Percentiles rank a stretch among this genome's conserved stretches.
These are phyloP conservation scores for Agapetus fuscipes DNA, from an alignment of 2,888 invertebrate genomes.

Conservation along the genomic window DNA sequence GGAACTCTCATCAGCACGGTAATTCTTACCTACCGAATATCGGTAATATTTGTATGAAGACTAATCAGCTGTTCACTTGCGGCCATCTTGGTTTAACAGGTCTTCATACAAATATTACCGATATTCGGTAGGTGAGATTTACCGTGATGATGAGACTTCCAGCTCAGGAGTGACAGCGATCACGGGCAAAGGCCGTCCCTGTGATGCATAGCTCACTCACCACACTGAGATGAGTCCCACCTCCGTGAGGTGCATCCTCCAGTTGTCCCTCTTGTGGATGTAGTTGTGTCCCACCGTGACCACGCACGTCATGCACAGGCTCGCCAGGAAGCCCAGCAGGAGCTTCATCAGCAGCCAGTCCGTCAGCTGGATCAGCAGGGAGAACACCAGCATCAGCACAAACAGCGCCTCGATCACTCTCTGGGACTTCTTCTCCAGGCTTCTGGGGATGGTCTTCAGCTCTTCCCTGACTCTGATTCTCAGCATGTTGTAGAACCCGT, in stretches of 20 bases:
- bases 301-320: conserved; percentile 47
- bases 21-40: too few relatives aligned
- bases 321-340: conserved; percentile 39
- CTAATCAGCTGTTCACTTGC: too few relatives aligned
- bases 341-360: conserved; percentile 23
- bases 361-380: neutral
- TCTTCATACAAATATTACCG: too few relatives aligned
- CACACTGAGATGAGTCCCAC: conserved; percentile 55
- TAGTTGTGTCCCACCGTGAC: conserved; percentile 63
- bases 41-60: too few relatives aligned
- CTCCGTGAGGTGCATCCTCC: conserved; percentile 71
- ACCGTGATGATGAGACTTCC: too few relatives aligned
- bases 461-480: conserved; percentile 49
- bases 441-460: conserved; percentile 43
- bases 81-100: too few relatives aligned
- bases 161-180: too few relatives aligned
- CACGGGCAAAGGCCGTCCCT: too few relatives aligned
- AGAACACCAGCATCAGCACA: neutral
- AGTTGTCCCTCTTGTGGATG: conserved; percentile 64
- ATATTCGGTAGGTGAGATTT: too few relatives aligned
- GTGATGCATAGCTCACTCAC: too few relatives aligned
- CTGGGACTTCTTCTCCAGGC: conserved; percentile 29
- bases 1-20: too few relatives aligned
- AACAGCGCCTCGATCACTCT: conserved; percentile 32
- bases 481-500: conserved; percentile 66